These are phyloP conservation scores for Neocrepidodera transversa DNA, from an alignment of 2,888 invertebrate genomes.

Conservation along the genomic window DNA sequence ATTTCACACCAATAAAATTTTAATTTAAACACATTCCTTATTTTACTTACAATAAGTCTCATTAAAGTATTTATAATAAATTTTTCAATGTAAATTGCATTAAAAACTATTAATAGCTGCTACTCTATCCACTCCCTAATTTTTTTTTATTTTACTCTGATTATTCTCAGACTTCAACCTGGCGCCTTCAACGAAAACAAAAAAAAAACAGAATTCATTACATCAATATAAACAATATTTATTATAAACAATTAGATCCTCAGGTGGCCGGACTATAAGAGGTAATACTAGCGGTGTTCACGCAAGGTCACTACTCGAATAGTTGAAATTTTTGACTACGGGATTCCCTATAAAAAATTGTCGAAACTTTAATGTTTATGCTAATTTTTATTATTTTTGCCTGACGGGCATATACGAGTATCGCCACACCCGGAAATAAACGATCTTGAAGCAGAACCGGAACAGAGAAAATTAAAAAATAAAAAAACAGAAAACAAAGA, in stretches of 20 bases:
- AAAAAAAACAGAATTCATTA: slow-evolving; percentile 11
- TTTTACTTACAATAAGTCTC: too few species aligned
- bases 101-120: not conserved
- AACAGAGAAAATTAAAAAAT: too few species aligned
- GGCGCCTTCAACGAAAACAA: slow-evolving; percentile 7
- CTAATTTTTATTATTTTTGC: slow-evolving; percentile 30
- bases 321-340: slow-evolving; percentile 29
- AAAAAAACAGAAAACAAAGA: too few species aligned
- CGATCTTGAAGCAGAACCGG: not conserved
- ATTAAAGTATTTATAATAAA: too few species aligned
- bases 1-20: too few species aligned
- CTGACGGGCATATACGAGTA: slow-evolving; percentile 23
- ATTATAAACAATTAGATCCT: slow-evolving; percentile 4
- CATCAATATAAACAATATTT: slow-evolving; percentile 5
- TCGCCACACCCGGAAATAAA: slow-evolving; percentile 30
- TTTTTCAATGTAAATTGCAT: too few species aligned
- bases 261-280: slow-evolving; percentile 10
- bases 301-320: slow-evolving; percentile 31
- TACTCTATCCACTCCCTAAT: not conserved
- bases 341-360: slow-evolving; percentile 33
- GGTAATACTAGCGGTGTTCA: not conserved
- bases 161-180: not conserved
- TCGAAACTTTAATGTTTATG: slow-evolving; percentile 31
- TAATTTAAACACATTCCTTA: too few species aligned
- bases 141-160: not conserved